Percentiles rank a stretch among this genome's conserved stretches.
Conservation (phyloP, 2,888 invertebrate species). For the Palloptera scutellata region DNA sequence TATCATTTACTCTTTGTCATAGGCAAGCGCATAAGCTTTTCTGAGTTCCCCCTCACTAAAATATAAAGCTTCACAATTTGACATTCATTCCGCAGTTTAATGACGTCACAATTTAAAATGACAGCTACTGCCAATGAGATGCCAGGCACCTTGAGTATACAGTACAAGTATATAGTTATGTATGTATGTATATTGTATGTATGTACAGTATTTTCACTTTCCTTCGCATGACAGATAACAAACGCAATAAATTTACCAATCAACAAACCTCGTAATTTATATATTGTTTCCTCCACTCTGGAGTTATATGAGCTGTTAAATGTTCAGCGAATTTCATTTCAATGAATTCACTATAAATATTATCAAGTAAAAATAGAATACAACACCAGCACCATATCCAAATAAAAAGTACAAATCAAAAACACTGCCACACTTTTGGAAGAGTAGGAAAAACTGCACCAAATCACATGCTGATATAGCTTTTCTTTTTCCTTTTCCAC, state of each 20-base stretch:
- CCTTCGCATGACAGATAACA: constrained; percentile 9
- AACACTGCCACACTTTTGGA: constrained; percentile 18
- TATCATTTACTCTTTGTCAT: constrained; percentile 1
- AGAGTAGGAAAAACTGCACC: constrained; percentile 29
- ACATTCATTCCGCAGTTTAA: constrained; percentile 40
- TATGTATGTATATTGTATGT: constrained; percentile 1
- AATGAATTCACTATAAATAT: constrained; percentile 16
- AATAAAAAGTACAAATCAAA: constrained; percentile 14
- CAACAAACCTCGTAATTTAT: constrained; percentile 73
- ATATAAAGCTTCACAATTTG: constrained; percentile 45
- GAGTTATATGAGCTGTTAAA: constrained; percentile 86
- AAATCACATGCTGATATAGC: background rate
- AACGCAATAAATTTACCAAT: background rate
- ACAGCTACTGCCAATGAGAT: constrained; percentile 42
- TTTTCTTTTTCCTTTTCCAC: background rate
- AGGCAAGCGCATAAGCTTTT: constrained; percentile 43
- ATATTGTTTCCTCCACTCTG: constrained; percentile 92
- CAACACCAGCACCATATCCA: constrained; percentile 23
- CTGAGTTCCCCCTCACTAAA: constrained; percentile 17
- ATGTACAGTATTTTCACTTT: constrained; percentile 48
- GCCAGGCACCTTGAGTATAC: background rate
- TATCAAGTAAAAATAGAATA: constrained; percentile 17
- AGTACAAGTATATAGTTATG: no score
- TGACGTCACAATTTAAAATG: constrained; percentile 48
- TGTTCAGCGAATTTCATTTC: constrained; percentile 91